Conservation (phyloP, 2,113 vertebrate species). For the Eulacestoma nigropectus region DNA sequence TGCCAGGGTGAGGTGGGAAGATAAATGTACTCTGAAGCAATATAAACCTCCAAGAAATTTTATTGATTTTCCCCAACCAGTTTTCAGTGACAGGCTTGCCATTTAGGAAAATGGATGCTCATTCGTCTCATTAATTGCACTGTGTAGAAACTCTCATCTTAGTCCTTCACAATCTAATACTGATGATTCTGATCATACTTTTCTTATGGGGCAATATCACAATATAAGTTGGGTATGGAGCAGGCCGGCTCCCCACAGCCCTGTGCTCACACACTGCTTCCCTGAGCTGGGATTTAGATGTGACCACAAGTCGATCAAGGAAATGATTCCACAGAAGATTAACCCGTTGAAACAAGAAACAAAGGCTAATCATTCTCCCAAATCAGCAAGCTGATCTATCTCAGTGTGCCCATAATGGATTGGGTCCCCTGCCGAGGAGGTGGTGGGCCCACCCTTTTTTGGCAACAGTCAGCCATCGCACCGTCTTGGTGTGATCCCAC, state of each 20-base stretch:
- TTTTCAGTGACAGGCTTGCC: background rate
- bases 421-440: background rate
- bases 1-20: background rate
- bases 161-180: background rate
- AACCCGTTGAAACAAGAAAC: background rate
- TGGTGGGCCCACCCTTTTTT: background rate
- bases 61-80: background rate
- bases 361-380: background rate
- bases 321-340: background rate
- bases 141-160: background rate
- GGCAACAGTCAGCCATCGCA: background rate
- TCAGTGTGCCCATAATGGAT: background rate
- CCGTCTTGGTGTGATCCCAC: accelerated
- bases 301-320: background rate
- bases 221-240: background rate
- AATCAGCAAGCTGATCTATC: background rate
- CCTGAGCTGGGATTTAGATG: background rate
- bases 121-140: background rate
- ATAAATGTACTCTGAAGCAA: background rate
- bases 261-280: background rate
- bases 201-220: background rate
- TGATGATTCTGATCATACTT: background rate
- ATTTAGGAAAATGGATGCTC: background rate
- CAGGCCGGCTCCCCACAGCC: background rate
- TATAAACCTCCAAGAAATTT: background rate